Percentiles rank a stretch among this genome's conserved stretches.
Evolutionary conservation across 1,140 invertebrate species (phyloP).

Genomic region (Gonatopus flavifemur): DNA sequence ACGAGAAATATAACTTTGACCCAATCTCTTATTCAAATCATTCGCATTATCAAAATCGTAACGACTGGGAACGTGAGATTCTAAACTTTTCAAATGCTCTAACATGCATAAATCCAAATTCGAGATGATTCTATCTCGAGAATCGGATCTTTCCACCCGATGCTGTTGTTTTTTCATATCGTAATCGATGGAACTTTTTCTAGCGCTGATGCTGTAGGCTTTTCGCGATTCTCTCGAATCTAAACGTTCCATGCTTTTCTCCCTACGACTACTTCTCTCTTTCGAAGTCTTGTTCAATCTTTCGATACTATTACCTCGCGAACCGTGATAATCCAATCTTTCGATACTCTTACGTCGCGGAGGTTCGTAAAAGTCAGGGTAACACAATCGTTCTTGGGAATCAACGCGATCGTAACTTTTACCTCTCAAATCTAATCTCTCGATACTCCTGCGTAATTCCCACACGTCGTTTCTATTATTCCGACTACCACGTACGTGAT

Average conservation of each 20-base stretch:
- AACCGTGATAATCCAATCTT: conserved; percentile 29
- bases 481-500: conserved; percentile 16
- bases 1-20: conserved; percentile 18
- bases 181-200: conserved; percentile 27
- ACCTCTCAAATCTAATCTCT: conserved; percentile 40
- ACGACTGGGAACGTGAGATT: conserved; percentile 13
- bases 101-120: conserved; percentile 49
- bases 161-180: conserved; percentile 44
- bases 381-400: conserved; percentile 18
- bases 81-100: conserved; percentile 36
- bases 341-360: conserved; percentile 48
- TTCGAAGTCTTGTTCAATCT: conserved; percentile 19
- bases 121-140: conserved; percentile 37
- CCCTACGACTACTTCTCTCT: conserved; percentile 20
- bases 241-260: conserved; percentile 37
- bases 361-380: conserved; percentile 20
- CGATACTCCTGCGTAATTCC: conserved; percentile 46
- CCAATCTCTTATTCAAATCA: conserved; percentile 15
- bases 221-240: conserved; percentile 37
- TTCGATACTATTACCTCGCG: conserved; percentile 20
- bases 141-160: conserved; percentile 44
- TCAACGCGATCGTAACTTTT: conserved; percentile 36
- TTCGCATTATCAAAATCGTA: conserved; percentile 21
- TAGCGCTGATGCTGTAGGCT: conserved; percentile 12
- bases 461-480: conserved; percentile 34